Percentiles rank a stretch among this genome's conserved stretches.
Conservation (phyloP, 2,113 vertebrate species). For the Nothoprocta pentlandii region DNA sequence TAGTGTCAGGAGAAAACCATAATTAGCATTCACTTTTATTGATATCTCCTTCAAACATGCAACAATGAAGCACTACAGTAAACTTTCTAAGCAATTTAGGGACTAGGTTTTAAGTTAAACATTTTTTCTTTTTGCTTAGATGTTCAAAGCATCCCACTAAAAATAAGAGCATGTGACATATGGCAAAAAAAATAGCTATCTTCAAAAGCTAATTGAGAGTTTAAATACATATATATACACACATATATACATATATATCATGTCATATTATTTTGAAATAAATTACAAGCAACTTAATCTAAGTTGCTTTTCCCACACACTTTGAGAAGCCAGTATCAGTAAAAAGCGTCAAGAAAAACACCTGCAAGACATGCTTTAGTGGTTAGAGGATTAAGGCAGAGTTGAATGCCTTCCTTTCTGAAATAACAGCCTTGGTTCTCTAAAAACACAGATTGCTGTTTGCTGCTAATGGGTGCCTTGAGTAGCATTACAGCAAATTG, state of each 20-base stretch:
- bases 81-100: not conserved
- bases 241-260: not conserved
- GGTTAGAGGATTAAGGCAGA: conserved; percentile 46
- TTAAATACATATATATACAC: not conserved
- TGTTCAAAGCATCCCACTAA: not conserved
- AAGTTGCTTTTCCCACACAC: not conserved
- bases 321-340: not conserved
- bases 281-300: not conserved
- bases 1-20: not conserved
- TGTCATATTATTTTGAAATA: not conserved
- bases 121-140: not conserved
- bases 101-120: not conserved
- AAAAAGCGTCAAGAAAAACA: conserved; percentile 17
- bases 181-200: not conserved
- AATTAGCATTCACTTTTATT: not conserved
- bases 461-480: conserved; percentile 61
- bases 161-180: not conserved
- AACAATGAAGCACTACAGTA: not conserved
- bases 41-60: not conserved
- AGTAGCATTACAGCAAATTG: conserved; percentile 67
- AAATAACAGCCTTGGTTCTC: conserved; percentile 58
- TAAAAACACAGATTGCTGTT: conserved; percentile 71
- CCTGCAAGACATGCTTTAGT: conserved; percentile 44
- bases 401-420: conserved; percentile 29
- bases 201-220: not conserved